phyloP scores from a whole-genome alignment of 2,797 vertebrate genomes.

The Clarias laeviceps region DNA sequence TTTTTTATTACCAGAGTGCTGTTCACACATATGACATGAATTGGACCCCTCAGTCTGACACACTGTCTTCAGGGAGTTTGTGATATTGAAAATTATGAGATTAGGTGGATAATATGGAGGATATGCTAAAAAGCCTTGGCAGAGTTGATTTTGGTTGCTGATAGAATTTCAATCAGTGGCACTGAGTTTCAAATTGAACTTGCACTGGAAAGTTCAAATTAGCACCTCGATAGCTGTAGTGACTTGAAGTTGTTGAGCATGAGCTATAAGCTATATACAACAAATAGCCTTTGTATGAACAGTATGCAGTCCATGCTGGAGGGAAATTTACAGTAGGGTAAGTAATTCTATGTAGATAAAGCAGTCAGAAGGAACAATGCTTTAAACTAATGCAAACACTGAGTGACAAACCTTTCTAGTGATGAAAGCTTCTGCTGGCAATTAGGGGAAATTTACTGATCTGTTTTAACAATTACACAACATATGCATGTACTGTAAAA shows the following conservation, averaged over 20 bases:
- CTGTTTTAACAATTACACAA: neutral
- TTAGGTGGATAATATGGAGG: no score
- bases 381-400: neutral
- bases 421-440: neutral
- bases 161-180: neutral
- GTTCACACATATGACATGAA: neutral
- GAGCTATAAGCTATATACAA: neutral
- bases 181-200: neutral
- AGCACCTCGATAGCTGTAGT: neutral
- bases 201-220: neutral
- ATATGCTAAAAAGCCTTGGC: neutral
- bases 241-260: neutral
- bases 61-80: neutral
- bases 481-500: neutral
- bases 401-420: neutral
- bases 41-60: neutral
- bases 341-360: neutral
- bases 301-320: neutral
- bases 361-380: neutral
- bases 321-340: no score
- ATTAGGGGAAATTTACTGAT: neutral
- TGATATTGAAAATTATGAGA: neutral
- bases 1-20: neutral
- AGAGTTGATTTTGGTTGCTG: neutral
- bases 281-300: neutral